Evolutionary conservation across 2,113 vertebrate species (phyloP).

Genomic region (Neomonachus schauinslandi): DNA sequence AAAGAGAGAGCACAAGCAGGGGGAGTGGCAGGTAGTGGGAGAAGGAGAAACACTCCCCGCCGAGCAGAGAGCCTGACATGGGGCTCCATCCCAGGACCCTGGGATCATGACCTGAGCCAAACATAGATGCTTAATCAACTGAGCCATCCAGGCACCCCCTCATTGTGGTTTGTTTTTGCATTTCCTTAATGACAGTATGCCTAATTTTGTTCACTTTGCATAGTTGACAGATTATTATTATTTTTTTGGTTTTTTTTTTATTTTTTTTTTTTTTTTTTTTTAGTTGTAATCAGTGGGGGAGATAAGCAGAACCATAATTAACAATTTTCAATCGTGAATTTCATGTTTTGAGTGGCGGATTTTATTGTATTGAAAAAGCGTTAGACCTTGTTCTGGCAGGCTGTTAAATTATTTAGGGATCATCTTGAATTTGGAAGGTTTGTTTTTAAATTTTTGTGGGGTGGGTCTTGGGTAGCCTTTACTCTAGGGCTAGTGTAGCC

Average conservation of each 20-base stretch:
- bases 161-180: background rate
- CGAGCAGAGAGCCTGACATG: too few relatives aligned
- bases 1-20: too few relatives aligned
- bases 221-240: background rate
- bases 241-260: background rate
- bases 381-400: background rate
- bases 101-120: too few relatives aligned
- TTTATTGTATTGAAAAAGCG: background rate
- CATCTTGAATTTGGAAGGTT: background rate
- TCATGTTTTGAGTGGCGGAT: background rate
- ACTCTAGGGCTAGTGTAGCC: background rate
- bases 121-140: too few relatives aligned
- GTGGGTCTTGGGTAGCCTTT: background rate
- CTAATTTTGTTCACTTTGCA: background rate
- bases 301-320: background rate
- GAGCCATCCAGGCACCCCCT: too few relatives aligned
- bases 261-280: background rate
- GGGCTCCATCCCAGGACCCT: too few relatives aligned
- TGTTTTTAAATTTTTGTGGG: background rate
- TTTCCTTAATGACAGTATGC: background rate
- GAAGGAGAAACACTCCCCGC: too few relatives aligned
- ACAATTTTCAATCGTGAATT: background rate
- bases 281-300: background rate
- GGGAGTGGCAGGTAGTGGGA: too few relatives aligned
- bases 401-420: background rate